phyloP scores from a whole-genome alignment of 2,888 invertebrate genomes.

The Hedya salicella region DNA sequence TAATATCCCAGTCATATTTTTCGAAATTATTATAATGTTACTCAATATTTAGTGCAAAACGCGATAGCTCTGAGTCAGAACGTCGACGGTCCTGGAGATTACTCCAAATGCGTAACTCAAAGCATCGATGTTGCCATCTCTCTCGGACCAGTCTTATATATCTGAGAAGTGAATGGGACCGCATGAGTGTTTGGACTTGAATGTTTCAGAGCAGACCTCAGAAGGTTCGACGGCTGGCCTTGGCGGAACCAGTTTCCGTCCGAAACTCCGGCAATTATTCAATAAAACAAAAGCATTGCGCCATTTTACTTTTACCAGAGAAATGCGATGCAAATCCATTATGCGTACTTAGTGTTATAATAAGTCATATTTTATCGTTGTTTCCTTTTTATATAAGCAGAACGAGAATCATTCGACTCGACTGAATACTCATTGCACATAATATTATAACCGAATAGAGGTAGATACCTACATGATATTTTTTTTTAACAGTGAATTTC shows the following conservation, averaged over 20 bases:
- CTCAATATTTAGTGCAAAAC: constrained; percentile 16
- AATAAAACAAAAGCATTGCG: constrained; percentile 83
- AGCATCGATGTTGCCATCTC: constrained; percentile 2
- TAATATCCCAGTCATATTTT: too few species aligned
- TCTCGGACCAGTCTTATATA: constrained; percentile 12
- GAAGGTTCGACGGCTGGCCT: constrained; percentile 83
- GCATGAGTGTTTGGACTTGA: constrained; percentile 13
- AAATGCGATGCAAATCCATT: constrained; percentile 72
- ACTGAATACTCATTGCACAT: too few species aligned
- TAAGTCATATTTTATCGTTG: constrained; percentile 1
- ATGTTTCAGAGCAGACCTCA: constrained; percentile 12
- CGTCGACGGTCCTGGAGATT: neutral
- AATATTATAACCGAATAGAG: neutral
- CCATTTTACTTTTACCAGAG: constrained; percentile 75
- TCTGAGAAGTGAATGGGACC: constrained; percentile 10
- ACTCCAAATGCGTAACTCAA: neutral
- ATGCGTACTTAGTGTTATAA: constrained; percentile 62
- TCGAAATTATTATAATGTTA: neutral
- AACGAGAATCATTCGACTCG: too few species aligned
- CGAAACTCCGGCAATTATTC: constrained; percentile 84
- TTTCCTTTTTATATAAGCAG: neutral
- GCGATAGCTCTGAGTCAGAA: constrained; percentile 15
- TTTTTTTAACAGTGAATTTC: neutral
- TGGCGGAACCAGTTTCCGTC: constrained; percentile 82
- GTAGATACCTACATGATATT: neutral